Evolutionary conservation across 2,113 vertebrate genomes (phyloP).

Genomic region (Miniopterus natalensis): DNA sequence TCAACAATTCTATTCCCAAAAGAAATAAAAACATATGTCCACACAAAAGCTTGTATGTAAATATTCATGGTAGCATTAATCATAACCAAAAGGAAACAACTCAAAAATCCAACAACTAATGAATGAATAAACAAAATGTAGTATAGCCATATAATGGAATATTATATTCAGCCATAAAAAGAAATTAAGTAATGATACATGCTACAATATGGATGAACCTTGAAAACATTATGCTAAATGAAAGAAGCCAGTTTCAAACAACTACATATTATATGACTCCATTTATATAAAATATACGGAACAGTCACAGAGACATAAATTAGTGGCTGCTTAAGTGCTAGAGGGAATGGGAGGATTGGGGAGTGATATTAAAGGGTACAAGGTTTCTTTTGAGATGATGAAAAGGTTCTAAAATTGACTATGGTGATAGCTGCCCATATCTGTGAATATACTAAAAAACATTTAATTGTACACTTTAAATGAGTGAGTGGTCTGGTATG

Average conservation of each 20-base stretch:
- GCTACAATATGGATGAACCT: neutral
- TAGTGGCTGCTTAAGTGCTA: neutral
- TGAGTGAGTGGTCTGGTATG: neutral
- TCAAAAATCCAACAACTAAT: constrained; percentile 19
- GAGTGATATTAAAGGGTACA: neutral
- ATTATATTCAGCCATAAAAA: constrained; percentile 46
- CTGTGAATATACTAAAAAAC: constrained; percentile 47
- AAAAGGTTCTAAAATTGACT: constrained; percentile 48
- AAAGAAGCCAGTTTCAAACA: constrained; percentile 21
- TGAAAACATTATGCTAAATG: constrained; percentile 33
- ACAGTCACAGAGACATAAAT: constrained; percentile 2
- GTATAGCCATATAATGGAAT: constrained; percentile 8
- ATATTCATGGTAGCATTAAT: neutral
- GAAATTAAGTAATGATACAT: neutral
- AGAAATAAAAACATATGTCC: constrained; percentile 20
- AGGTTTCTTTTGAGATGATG: neutral
- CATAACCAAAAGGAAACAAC: constrained; percentile 38
- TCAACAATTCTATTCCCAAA: neutral
- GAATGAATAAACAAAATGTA: constrained; percentile 20
- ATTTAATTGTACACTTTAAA: constrained; percentile 17
- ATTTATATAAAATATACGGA: constrained; percentile 49
- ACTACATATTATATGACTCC: neutral
- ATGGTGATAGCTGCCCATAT: neutral
- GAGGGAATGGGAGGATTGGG: neutral
- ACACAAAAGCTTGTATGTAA: constrained; percentile 19